Conservation (phyloP, 2,797 vertebrate species). For the Anguilla megastoma region DNA sequence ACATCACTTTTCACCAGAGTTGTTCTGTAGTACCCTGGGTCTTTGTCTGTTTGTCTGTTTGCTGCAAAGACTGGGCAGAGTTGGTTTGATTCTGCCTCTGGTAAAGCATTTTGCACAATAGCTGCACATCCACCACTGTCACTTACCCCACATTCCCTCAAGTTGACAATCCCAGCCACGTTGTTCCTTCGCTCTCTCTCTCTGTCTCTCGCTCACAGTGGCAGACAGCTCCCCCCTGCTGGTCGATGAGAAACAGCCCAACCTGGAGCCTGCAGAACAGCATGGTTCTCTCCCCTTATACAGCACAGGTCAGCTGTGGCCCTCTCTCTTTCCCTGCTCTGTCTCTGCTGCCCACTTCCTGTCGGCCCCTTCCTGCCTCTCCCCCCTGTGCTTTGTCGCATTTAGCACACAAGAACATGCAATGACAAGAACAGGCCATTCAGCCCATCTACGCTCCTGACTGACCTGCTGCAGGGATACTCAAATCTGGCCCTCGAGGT, state of each 20-base stretch:
- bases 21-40: not conserved
- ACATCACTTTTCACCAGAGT: too few species aligned
- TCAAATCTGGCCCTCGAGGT: too few species aligned
- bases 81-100: not conserved
- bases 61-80: not conserved
- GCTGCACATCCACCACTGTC: not conserved
- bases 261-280: conserved; percentile 40
- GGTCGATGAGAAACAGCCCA: conserved; percentile 50
- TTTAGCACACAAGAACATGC: too few species aligned
- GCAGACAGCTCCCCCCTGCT: conserved; percentile 50
- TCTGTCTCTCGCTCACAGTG: conserved; percentile 29
- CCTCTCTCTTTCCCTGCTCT: conserved; percentile 6
- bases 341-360: not conserved
- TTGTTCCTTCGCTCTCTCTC: not conserved
- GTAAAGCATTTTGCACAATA: not conserved
- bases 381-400: not conserved
- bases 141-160: not conserved
- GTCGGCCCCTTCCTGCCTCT: not conserved
- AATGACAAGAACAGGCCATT: too few species aligned
- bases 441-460: too few species aligned
- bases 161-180: not conserved
- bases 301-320: conserved; percentile 61
- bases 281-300: conserved; percentile 54
- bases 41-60: not conserved
- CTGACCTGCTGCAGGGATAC: too few species aligned